Evolutionary conservation across 2,888 invertebrate species (phyloP).

Genomic region (Girardia tigrina): DNA sequence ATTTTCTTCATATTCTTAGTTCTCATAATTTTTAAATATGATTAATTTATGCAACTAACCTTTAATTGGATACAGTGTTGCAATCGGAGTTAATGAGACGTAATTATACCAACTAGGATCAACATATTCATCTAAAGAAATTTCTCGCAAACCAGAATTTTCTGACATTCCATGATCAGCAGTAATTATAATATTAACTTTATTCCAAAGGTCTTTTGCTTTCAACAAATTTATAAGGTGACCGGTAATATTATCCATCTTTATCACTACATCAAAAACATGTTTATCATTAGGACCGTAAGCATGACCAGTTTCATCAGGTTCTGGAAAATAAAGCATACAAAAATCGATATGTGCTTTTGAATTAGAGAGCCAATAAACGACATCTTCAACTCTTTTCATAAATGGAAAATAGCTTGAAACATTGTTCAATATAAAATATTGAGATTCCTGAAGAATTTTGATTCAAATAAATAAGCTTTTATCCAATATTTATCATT

Average conservation of each 20-base stretch:
- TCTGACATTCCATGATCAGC: conserved; percentile 35
- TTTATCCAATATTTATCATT: too few species aligned
- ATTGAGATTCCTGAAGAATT: conserved; percentile 27
- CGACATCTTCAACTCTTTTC: conserved; percentile 29
- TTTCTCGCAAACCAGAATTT: background rate
- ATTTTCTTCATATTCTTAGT: too few species aligned
- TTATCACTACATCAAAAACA: conserved; percentile 24
- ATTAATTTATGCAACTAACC: too few species aligned
- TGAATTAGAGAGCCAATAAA: background rate
- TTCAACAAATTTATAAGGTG: conserved; percentile 19
- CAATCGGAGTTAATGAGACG: conserved; percentile 18
- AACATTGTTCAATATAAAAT: background rate
- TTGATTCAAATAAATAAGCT: too few species aligned
- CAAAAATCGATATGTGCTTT: conserved; percentile 12
- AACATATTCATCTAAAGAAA: conserved; percentile 25
- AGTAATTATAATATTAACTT: conserved; percentile 30
- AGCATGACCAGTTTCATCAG: conserved; percentile 32
- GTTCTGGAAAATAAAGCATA: conserved; percentile 32
- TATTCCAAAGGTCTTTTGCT: conserved; percentile 12
- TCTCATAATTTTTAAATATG: too few species aligned
- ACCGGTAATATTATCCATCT: conserved; percentile 21
- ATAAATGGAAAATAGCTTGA: conserved; percentile 8
- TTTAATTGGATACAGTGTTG: conserved; percentile 34
- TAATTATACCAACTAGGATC: conserved; percentile 38
- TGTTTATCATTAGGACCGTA: conserved; percentile 24